These are phyloP conservation scores for Brachypalpus laphriformis DNA, from an alignment of 2,888 invertebrate species.

Conservation along the genomic window DNA sequence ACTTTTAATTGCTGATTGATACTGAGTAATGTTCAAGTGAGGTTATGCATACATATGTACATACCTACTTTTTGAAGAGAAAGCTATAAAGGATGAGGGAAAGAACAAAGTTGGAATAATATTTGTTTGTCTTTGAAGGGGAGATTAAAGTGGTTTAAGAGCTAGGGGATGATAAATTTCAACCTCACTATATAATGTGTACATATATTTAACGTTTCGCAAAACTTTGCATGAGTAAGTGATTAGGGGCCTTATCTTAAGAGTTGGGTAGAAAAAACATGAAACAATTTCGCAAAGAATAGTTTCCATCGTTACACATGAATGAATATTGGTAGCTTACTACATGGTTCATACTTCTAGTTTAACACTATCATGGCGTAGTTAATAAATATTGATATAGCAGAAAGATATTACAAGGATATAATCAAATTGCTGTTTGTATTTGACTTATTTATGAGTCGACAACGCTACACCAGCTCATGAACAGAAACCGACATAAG, in stretches of 20 bases:
- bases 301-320: neutral
- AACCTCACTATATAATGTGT: neutral
- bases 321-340: neutral
- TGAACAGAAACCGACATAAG: no score
- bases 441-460: no score
- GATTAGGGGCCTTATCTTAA: neutral
- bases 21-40: conserved; percentile 17
- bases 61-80: neutral
- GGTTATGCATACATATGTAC: neutral
- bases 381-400: neutral
- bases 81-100: no score
- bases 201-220: neutral
- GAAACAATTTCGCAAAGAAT: neutral
- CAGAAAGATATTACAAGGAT: neutral
- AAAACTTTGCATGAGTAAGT: no score
- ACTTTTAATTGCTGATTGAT: conserved; percentile 56
- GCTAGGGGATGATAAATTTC: neutral
- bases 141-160: neutral
- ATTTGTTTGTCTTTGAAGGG: neutral
- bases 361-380: neutral
- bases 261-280: no score
- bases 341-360: neutral
- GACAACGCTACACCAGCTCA: no score
- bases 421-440: no score
- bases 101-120: neutral